phyloP scores from a whole-genome alignment of 2,797 vertebrate species.

The Coendou prehensilis region DNA sequence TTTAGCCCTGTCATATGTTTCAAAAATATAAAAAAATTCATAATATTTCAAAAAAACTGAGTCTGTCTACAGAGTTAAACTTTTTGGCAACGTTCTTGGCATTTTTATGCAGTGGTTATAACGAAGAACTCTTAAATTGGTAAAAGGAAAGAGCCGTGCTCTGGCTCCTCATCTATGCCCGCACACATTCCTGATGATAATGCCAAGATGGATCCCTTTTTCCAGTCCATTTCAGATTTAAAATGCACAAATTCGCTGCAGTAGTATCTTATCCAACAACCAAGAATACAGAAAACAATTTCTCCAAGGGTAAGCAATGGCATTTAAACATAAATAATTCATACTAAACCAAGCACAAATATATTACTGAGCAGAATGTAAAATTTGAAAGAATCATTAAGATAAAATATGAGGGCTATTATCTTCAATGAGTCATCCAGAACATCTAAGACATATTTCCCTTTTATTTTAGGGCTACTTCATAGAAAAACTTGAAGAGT shows the following conservation, averaged over 20 bases:
- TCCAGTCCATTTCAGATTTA: conserved; percentile 45
- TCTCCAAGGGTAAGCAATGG: conserved; percentile 52
- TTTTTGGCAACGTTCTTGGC: not conserved
- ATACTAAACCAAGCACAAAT: conserved; percentile 42
- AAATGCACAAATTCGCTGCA: conserved; percentile 29
- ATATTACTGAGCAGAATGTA: conserved; percentile 57
- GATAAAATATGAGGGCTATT: conserved; percentile 58
- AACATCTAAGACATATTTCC: conserved; percentile 21
- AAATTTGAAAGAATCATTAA: conserved; percentile 65
- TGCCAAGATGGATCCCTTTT: not conserved
- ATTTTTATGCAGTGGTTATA: conserved; percentile 26
- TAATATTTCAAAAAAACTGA: not conserved
- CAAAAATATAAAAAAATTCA: not conserved
- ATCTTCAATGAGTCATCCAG: conserved; percentile 13
- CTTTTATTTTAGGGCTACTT: conserved; percentile 13
- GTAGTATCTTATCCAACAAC: conserved; percentile 14
- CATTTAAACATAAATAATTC: conserved; percentile 68
- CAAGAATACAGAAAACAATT: conserved; percentile 21
- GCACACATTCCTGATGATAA: not conserved
- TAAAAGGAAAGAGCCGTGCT: not conserved
- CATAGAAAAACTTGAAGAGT: not conserved
- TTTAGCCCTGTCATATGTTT: not conserved
- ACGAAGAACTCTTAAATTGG: not conserved
- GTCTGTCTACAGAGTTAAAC: not conserved
- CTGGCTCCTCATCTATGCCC: not conserved